Base-by-base conservation (phyloP, 2,797 vertebrate genomes). In the Fundulus diaphanus region DNA sequence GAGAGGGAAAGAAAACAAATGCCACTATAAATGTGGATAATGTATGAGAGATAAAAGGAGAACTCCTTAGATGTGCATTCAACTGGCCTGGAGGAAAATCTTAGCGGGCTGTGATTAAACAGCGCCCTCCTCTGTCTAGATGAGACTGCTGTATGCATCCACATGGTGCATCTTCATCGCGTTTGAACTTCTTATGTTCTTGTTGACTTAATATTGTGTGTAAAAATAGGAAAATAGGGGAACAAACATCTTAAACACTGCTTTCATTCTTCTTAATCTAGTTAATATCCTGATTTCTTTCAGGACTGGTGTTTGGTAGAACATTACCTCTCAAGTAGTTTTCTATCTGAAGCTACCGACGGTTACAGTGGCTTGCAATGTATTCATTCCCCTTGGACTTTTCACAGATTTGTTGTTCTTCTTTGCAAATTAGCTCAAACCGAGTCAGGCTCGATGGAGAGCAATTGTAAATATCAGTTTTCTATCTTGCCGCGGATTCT, bases 101-200 rank as follows among this genome's bases (percentile, higher is more conserved):
- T 13, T 40, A 67, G 2, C 18, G 61, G 72, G 74, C n/a, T 2
- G 0, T 42, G 44, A 11, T 86, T 66, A 71, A 78, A 68, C 70
- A 85, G 74, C 76, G 83, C 79, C 87, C 74, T 79, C 87, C 82
- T 81, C 74, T 88, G 88, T 69, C 31, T 48, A 70, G 49, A 65
- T n/a, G 5, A n/a, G 20, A 65, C 22, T 74, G 68, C 12, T 31
- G 49, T n/a, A n/a, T 51, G 42, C 27, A 78, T 59, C 44, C 52
- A 48, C 42, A n/a, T n/a, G 51, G 31, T 33, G 4, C 22, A 6
- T 37, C 5, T 37, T 27, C 59, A 11, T 63, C 24, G 33, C n/a
- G 22, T 42, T 42, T 65, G 11, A 65, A 65, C 22, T n/a, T 24
- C 22, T 40, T 51, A 3, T 37, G 16, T 57, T 15, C 33, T 35